These are phyloP conservation scores for Leuciscus waleckii DNA, from an alignment of 2,797 vertebrate species.

Conservation along the genomic window DNA sequence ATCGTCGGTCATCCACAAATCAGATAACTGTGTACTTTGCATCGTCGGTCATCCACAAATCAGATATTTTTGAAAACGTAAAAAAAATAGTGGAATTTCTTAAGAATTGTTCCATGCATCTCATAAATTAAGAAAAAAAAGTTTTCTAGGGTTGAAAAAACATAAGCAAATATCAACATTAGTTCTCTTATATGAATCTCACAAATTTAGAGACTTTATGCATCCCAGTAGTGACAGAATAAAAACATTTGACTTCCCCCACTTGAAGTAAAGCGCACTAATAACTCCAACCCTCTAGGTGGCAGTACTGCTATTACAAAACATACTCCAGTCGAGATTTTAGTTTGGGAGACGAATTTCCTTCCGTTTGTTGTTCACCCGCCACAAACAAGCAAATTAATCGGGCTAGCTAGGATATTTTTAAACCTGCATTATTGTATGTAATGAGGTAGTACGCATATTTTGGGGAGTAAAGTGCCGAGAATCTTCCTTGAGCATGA, in stretches of 20 bases:
- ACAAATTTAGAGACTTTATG: neutral
- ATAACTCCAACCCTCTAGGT: conserved; percentile 19
- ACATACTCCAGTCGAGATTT: neutral
- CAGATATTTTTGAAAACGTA: neutral
- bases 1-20: no score
- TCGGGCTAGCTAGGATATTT: neutral
- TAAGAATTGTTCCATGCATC: neutral
- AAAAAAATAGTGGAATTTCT: neutral
- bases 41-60: no score
- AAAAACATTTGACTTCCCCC: neutral
- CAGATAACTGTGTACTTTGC: no score
- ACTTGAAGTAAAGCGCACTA: neutral
- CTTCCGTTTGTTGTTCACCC: conserved; percentile 15
- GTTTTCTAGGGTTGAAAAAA: neutral
- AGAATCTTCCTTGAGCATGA: conserved; percentile 20
- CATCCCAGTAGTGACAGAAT: neutral
- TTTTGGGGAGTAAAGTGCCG: neutral
- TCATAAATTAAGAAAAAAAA: neutral
- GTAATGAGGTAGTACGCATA: neutral
- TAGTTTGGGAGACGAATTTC: neutral
- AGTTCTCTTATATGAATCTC: no score
- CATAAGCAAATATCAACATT: no score
- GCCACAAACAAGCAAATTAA: conserved; percentile 18
- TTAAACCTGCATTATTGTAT: neutral
- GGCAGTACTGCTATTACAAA: neutral